Evolutionary conservation across 2,797 vertebrate species (phyloP).

Genomic region (Tapera naevia): DNA sequence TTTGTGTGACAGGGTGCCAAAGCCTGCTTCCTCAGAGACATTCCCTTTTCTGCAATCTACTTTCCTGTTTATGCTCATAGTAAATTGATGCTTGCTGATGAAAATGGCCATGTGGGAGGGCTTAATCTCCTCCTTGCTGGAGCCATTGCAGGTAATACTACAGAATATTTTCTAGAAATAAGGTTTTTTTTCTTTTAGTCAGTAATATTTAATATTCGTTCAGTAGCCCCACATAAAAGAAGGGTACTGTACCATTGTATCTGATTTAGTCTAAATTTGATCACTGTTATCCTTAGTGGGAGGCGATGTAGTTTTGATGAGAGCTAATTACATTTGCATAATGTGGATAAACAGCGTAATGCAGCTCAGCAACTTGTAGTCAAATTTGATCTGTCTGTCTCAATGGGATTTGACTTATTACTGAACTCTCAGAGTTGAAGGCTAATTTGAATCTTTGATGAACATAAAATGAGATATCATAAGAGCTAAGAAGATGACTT

Average conservation of each 20-base stretch:
- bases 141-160: conserved; percentile 91
- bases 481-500: conserved; percentile 39
- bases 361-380: conserved; percentile 79
- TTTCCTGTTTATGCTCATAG: conserved; percentile 96
- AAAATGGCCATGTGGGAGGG: conserved; percentile 86
- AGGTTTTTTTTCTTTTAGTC: not conserved
- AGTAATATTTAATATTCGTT: conserved; percentile 69
- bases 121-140: conserved; percentile 93
- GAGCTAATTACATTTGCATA: conserved; percentile 87
- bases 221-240: conserved; percentile 63
- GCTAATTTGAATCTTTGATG: conserved; percentile 69
- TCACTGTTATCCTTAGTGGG: conserved; percentile 77
- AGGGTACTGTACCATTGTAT: conserved; percentile 75
- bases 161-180: conserved; percentile 44
- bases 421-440: conserved; percentile 59
- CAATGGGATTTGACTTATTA: conserved; percentile 75
- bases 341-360: conserved; percentile 87
- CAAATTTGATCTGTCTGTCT: conserved; percentile 81
- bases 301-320: conserved; percentile 80
- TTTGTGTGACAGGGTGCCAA: conserved; percentile 89
- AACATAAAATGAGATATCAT: conserved; percentile 39
- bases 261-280: conserved; percentile 77
- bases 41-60: conserved; percentile 99
- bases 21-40: conserved; percentile 98
- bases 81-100: conserved; percentile 86